Evolutionary conservation across 2,113 vertebrate genomes (phyloP).

Genomic region (Paradoxurus hermaphroditus): DNA sequence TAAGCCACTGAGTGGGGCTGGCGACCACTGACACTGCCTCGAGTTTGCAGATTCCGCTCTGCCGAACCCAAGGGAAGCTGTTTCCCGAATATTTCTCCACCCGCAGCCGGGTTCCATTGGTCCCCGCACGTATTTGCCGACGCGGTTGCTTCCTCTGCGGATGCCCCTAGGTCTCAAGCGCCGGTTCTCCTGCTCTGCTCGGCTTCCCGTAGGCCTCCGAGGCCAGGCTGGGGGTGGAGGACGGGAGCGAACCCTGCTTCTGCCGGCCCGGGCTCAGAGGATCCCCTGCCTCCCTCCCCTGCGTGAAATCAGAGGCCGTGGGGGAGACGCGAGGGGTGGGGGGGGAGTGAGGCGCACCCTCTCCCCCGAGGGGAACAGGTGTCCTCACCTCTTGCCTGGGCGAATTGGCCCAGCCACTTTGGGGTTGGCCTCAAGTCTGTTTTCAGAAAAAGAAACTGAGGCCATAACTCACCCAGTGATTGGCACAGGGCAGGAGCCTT

Average conservation of each 20-base stretch:
- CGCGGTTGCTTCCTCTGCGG: not conserved
- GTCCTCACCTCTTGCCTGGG: not conserved
- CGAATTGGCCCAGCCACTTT: not conserved
- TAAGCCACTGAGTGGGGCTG: not conserved
- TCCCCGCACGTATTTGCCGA: not conserved
- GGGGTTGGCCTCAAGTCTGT: not conserved
- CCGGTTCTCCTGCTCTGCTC: not conserved
- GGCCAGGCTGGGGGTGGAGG: not conserved
- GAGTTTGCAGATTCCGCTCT: not conserved
- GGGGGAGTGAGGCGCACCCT: accelerated
- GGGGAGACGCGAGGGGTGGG: not conserved
- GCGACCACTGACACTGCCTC: not conserved
- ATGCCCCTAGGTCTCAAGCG: not conserved
- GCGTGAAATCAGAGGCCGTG: not conserved
- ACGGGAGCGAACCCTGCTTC: not conserved
- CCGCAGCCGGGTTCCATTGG: not conserved
- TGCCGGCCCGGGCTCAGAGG: not conserved
- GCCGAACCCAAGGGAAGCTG: not conserved
- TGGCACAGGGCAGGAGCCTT: not conserved
- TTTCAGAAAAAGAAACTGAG: conserved; percentile 15
- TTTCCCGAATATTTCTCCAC: not conserved
- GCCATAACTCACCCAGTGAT: not conserved
- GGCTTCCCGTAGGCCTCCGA: not conserved
- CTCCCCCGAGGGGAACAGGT: not conserved
- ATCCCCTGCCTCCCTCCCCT: not conserved